Base-by-base conservation (phyloP, 2,888 invertebrate genomes). In the Euproctis similis region DNA sequence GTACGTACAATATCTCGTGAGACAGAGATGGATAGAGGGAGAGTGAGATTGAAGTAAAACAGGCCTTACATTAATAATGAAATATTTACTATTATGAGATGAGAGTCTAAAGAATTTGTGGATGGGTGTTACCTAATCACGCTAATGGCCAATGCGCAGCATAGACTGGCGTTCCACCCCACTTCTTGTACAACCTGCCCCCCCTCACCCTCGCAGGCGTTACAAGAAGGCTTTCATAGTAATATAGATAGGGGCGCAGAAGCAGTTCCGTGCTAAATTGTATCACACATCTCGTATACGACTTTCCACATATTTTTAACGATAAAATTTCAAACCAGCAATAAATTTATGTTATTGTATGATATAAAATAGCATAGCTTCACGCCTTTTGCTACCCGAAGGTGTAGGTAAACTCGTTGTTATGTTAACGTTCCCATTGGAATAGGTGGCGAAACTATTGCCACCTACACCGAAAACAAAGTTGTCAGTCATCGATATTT, bases 101-200 rank as follows among this genome's bases (percentile, higher is more conserved):
- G 78, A 74, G 76, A 72, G 76, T 69, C 76, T 77, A 74, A 80
- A 80, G 80, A 80, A 81, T 77, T 73, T 69, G 75, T 69, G 70
- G 72, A 69, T 47, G 69, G 53, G 50, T 47, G 49, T 66, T 59
- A 73, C 76, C 73, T 84, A 85, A 85, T 85, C 85, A 85, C 73
- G 80, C 81, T 85, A 85, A 85, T 85, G 84, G 84, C 77, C 80
- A 82, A 81, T 84, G 80, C 82, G 78, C 81, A 71, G 67, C 59
- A 51, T 50, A 34, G 42, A n/a, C 55, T 50, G 54, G 46, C 53
- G 40, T 53, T 45, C 45, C 29, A n/a, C n/a, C n/a, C n/a, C n/a
- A n/a, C n/a, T n/a, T n/a, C n/a, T n/a, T n/a, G n/a, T n/a, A 4
- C 14, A 14, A 14, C 6, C 14, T 14, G 22, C 30, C 22, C 40